phyloP scores from a whole-genome alignment of 2,888 invertebrate genomes.

The Zelleria hepariella region DNA sequence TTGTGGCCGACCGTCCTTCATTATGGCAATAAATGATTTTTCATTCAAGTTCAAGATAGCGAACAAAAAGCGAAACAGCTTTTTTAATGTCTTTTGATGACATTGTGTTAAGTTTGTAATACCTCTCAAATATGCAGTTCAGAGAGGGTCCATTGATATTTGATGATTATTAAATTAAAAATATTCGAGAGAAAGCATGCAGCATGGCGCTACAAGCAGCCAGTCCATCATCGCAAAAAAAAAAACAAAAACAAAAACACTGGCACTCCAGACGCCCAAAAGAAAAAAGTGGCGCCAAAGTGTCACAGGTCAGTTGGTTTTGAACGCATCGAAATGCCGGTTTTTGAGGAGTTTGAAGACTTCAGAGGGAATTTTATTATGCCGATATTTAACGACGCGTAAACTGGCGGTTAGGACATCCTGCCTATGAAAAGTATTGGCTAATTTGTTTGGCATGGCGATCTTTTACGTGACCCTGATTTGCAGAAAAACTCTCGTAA shows the following conservation, averaged over 20 bases:
- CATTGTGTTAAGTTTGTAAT: background rate
- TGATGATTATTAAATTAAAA: too few relatives aligned
- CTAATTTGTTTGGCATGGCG: background rate
- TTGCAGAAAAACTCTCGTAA: background rate
- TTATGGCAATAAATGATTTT: too few relatives aligned
- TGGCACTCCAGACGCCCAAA: slow-evolving; percentile 1
- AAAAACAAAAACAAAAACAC: slow-evolving; percentile 1
- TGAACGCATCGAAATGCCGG: slow-evolving; percentile 17
- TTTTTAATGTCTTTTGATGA: background rate
- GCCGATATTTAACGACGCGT: slow-evolving; percentile 43
- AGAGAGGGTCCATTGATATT: background rate
- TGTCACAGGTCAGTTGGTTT: slow-evolving; percentile 48
- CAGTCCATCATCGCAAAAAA: background rate
- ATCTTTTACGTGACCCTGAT: background rate
- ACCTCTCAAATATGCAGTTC: background rate
- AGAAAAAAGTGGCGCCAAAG: slow-evolving; percentile 45
- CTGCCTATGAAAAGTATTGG: slow-evolving; percentile 16
- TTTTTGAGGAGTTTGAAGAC: slow-evolving; percentile 17
- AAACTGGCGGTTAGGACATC: slow-evolving; percentile 24
- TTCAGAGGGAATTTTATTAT: slow-evolving; percentile 25
- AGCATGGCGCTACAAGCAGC: background rate
- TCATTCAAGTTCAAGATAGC: too few relatives aligned
- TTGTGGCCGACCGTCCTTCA: too few relatives aligned
- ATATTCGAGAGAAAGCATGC: background rate
- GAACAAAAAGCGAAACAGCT: background rate